Evolutionary conservation across 2,797 vertebrate genomes (phyloP), one percentile per base, ranked within the genome.

Genomic region (Pteropus rufus): DNA sequence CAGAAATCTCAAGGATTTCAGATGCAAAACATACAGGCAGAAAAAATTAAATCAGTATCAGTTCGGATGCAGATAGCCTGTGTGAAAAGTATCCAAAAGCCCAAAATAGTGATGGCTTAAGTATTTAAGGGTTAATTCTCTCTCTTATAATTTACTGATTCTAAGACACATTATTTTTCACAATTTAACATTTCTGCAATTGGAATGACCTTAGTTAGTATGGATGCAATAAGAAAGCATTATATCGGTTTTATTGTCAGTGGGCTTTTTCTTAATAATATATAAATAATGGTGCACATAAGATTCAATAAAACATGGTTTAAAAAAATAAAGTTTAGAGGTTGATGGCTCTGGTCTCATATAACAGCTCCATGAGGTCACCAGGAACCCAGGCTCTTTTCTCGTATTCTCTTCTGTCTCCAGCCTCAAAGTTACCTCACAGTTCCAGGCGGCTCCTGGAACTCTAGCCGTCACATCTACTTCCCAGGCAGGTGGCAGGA

Each of bases 101-200:
- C 58, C 31, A 60, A 86, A 80, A 88, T 69, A 90, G 64, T 21
- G 82, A 73, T 65, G 36, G 18, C 69, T 86, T 65, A 65, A 92
- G 91, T 85, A 60, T 9, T 81, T 5, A 69, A 44, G 34, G 36
- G n/a, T 58, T 75, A 54, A 75, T 76, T 60, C 6, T 88, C 8
- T 75, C 10, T 64, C 1, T 70, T 46, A 41, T 29, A 93, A 65
- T 9, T 81, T 64, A 52, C 73, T 82, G 29, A 29, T 96, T 93
- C 80, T 82, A 73, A 84, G 18, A 52, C 23, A 75, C 36, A 31
- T 72, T 81, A 29, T 79, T 76, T 89, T 16, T 54, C 18, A 72
- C 29, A 88, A 39, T 73, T 92, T 60, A 94, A 58, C 36, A 76
- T 85, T 60, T 95, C 60, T 81, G 54, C 92, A 75, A 34, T 85